Percentiles rank a stretch among this genome's conserved stretches.
Evolutionary conservation across 2,113 vertebrate genomes (phyloP).

Genomic region (Uria aalge): DNA sequence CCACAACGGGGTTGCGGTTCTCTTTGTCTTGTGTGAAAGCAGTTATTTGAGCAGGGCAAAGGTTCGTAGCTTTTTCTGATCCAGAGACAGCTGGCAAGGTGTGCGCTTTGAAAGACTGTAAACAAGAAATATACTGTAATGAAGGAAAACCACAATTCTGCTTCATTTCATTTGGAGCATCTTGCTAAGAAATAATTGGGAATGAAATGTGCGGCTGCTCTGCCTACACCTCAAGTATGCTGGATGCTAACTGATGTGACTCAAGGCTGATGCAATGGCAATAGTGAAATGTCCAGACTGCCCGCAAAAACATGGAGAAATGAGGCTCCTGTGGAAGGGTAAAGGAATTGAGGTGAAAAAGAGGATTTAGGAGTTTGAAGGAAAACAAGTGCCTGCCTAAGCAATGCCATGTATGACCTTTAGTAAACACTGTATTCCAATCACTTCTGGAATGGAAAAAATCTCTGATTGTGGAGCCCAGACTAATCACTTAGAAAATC

Average conservation of each 20-base stretch:
- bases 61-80: not conserved
- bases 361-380: not conserved
- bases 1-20: not conserved
- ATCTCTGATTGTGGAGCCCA: not conserved
- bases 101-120: not conserved
- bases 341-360: not conserved
- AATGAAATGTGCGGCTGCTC: not conserved
- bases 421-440: not conserved
- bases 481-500: not conserved
- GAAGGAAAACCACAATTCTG: not conserved
- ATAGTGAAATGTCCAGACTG: not conserved
- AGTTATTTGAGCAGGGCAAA: not conserved
- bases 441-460: not conserved
- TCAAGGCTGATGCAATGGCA: not conserved
- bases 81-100: not conserved
- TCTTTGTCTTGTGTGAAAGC: slow-evolving; percentile 16
- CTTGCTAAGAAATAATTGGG: not conserved
- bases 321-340: not conserved
- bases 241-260: not conserved
- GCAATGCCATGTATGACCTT: not conserved
- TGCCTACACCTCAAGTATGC: not conserved
- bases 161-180: not conserved
- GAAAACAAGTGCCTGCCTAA: not conserved
- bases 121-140: not conserved
- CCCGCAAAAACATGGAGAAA: not conserved